Percentiles rank a stretch among this genome's conserved stretches.
These are phyloP conservation scores for Epinephelus moara DNA, from an alignment of 2,113 vertebrate species.

Conservation along the genomic window DNA sequence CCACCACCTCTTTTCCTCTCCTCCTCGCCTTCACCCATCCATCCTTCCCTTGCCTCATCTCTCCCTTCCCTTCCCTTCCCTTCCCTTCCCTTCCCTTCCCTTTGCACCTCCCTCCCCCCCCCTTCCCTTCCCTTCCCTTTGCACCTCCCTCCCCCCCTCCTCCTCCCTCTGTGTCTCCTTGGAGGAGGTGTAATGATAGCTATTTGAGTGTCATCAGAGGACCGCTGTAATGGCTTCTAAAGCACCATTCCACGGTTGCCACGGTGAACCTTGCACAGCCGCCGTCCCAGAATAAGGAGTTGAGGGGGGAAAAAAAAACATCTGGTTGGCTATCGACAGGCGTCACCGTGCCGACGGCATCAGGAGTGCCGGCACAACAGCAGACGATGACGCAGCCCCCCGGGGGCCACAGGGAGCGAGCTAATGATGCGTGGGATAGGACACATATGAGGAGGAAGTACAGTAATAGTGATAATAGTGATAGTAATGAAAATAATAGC, in stretches of 20 bases:
- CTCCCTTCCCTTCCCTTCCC: conserved; percentile 2
- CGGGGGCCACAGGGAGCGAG: conserved; percentile 73
- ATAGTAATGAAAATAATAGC: conserved; percentile 79
- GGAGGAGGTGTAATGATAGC: conserved; percentile 89
- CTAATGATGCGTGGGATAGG: conserved; percentile 86
- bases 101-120: not conserved
- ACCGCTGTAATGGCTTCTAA: conserved; percentile 87
- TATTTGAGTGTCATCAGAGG: conserved; percentile 89
- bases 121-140: not conserved
- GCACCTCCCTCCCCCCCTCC: conserved; percentile 7
- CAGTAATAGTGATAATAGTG: conserved; percentile 82
- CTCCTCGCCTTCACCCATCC: conserved; percentile 15
- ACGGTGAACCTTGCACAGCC: conserved; percentile 85
- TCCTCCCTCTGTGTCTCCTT: conserved; percentile 74
- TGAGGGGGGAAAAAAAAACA: conserved; percentile 56
- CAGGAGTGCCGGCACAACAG: conserved; percentile 71
- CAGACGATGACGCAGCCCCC: conserved; percentile 79
- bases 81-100: not conserved
- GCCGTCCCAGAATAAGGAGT: conserved; percentile 72
- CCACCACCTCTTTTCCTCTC: not conserved
- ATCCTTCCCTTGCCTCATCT: conserved; percentile 42
- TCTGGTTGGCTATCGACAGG: conserved; percentile 78
- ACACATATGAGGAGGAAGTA: conserved; percentile 80
- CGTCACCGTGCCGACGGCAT: conserved; percentile 72
- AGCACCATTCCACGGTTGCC: conserved; percentile 86